A percentile compares a stretch with the other conserved stretches of the same genome.
These are phyloP conservation scores for Diaphora mendica DNA, from an alignment of 2,888 invertebrate species.

Conservation along the genomic window DNA sequence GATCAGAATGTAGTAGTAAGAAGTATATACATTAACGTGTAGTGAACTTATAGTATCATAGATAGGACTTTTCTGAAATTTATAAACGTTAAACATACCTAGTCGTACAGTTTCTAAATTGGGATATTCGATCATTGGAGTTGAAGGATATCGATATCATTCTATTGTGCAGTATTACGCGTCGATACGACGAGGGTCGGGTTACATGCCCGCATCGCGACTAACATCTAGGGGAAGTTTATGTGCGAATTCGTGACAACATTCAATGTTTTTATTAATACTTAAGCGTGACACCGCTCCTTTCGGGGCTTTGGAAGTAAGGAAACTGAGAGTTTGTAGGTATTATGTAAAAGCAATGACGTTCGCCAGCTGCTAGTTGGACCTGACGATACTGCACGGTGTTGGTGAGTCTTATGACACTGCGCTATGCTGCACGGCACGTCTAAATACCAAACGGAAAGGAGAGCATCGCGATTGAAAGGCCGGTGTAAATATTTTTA, in stretches of 20 bases:
- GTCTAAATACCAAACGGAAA: slow-evolving; percentile 29
- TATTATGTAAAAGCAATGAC: slow-evolving; percentile 35
- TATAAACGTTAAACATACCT: slow-evolving; percentile 82
- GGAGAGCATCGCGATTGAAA: slow-evolving; percentile 37
- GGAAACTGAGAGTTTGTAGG: slow-evolving; percentile 26
- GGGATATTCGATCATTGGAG: slow-evolving; percentile 53
- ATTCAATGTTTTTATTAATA: slow-evolving; percentile 51
- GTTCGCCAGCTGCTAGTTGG: slow-evolving; percentile 22
- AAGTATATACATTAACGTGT: slow-evolving; percentile 60
- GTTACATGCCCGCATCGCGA: slow-evolving; percentile 27
- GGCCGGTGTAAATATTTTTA: slow-evolving; percentile 79
- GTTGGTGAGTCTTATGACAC: slow-evolving; percentile 13
- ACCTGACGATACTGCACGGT: slow-evolving; percentile 4
- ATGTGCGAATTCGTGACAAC: slow-evolving; percentile 30
- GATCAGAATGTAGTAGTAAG: slow-evolving; percentile 60
- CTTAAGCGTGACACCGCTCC: slow-evolving; percentile 39
- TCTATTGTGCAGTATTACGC: slow-evolving; percentile 74
- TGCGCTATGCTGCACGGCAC: slow-evolving; percentile 6
- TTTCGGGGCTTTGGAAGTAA: slow-evolving; percentile 25
- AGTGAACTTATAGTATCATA: slow-evolving; percentile 72
- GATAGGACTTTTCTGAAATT: slow-evolving; percentile 85
- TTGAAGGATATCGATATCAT: slow-evolving; percentile 50
- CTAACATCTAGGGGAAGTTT: slow-evolving; percentile 25
- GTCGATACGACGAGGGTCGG: slow-evolving; percentile 37
- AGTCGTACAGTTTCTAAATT: slow-evolving; percentile 71